A percentile compares a stretch with the other conserved stretches of the same genome.
Evolutionary conservation across 2,113 vertebrate genomes (phyloP).

Genomic region (Ceuthmochares aereus): DNA sequence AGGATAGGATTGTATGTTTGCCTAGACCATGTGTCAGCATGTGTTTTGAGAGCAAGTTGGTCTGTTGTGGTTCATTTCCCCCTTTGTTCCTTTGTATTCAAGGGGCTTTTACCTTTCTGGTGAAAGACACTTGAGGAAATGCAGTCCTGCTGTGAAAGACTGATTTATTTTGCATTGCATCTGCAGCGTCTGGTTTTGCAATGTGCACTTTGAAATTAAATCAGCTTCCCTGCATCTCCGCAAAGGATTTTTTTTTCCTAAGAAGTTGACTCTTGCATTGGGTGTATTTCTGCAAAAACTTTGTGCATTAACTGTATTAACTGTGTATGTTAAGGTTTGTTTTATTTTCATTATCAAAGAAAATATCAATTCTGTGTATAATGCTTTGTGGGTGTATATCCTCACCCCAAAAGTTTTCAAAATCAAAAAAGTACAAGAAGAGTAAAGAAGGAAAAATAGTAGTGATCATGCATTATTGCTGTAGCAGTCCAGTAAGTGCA

Average conservation of each 20-base stretch:
- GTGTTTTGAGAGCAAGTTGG: conserved; percentile 22
- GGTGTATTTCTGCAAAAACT: background rate
- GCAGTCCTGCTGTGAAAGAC: conserved; percentile 45
- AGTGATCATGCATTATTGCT: background rate
- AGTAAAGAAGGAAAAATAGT: background rate
- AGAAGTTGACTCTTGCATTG: background rate
- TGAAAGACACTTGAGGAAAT: conserved; percentile 39
- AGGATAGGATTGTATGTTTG: background rate
- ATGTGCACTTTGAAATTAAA: conserved; percentile 20
- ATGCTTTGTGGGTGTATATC: background rate
- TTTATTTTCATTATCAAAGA: background rate
- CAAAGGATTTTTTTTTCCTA: background rate
- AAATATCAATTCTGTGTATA: background rate
- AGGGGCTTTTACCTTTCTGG: conserved; percentile 30
- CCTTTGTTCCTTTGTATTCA: conserved; percentile 36
- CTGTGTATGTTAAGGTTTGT: background rate
- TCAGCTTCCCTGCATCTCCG: conserved; percentile 9
- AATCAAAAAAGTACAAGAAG: background rate
- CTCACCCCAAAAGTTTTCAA: background rate
- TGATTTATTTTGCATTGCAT: conserved; percentile 45
- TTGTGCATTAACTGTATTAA: background rate
- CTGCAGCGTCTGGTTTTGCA: conserved; percentile 4
- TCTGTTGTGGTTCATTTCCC: conserved; percentile 1
- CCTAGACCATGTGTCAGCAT: background rate
- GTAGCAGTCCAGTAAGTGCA: background rate